Base-by-base conservation (phyloP, 2,888 invertebrate species). In the Podotricha telesiphe region DNA sequence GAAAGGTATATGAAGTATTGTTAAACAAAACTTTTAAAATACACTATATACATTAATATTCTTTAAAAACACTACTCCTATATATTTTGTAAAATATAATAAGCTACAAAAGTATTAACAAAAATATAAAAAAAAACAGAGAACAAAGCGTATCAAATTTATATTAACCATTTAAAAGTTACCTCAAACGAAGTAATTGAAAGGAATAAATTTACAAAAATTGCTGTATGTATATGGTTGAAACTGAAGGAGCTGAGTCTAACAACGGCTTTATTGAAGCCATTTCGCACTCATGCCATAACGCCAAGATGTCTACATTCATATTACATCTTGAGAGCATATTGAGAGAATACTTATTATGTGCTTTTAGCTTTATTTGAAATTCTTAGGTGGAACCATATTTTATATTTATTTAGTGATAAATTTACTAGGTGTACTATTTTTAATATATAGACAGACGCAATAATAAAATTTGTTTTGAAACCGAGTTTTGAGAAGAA, bases 241-340 rank as follows among this genome's bases (percentile, higher is more conserved):
- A 78, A 80, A 83, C 77, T 68, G 76, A 76, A 74, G 72, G 73
- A 77, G 77, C 76, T 75, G 69, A 76, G 74, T 75, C 76, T 77
- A 78, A 78, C 79, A 85, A 85, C 80, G 76, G 74, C 75, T 78
- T 83, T 85, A 87, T 86, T 86, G 86, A 80, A 83, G 79, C 74
- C 75, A 75, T 78, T 78, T 69, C 75, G 51, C 68, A 64, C 67
- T 70, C 69, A 74, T 76, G 78, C 81, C 84, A 80, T 87, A 87
- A 88, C 86, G 75, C 79, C 87, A 87, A 88, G 82, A 86, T 87
- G 87, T 83, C 84, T 82, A 83, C 85, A 76, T 80, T 80, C 80
- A 80, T 85, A 84, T 82, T 74, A 73, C 65, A 65, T 65, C 56
- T 69, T 53, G 53, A 40, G 56, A 66, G 28, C 64, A 69, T 67